Evolutionary conservation across 2,113 vertebrate genomes (phyloP), one percentile per base, ranked within the genome.

Genomic region (Electrona antarctica): DNA sequence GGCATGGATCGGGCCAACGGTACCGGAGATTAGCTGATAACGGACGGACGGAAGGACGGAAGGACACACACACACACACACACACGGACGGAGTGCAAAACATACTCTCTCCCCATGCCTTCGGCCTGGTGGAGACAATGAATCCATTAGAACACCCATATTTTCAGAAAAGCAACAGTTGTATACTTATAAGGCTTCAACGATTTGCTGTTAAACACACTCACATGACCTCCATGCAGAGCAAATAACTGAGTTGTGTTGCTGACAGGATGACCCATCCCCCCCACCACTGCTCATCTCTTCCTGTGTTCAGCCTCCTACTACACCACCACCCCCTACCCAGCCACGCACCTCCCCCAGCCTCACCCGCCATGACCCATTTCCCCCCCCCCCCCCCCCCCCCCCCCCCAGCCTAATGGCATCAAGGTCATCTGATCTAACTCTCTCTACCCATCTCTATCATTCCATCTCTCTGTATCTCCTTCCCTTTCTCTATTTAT

Each of bases 391-490:
- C 65, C 50, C 46, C 71, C 67, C 49, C 63, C 64, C 47, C 62
- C 63, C 29, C 64, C 75, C 87, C 84, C 69, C 78, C 67, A 72
- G 76, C 74, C 77, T 80, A 82, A 88, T 79, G 77, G 69, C 79
- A 92, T 90, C 89, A 93, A 90, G 91, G 88, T 89, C 87, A 87
- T 88, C 79, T 72, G 80, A 83, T 85, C 76, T 85, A 78, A 85
- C 70, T 63, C 69, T 28, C 54, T 52, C 49, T 56, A 41, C 67
- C 50, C 33, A 6, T 14, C 64, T 78, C 45, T 56, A 2, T 21
- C 29, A 13, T 6, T 73, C 46, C n/a, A 59, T 59, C 7, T 68
- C 57, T 64, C 57, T 45, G 28, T 60, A 12, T 69, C 48, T 69
- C 51, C 60, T 58, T 52, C 51, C 60, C 41, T 33, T 45, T 28